phyloP scores from a whole-genome alignment of 2,797 vertebrate genomes.

The Crossoptilon crossoptilon region DNA sequence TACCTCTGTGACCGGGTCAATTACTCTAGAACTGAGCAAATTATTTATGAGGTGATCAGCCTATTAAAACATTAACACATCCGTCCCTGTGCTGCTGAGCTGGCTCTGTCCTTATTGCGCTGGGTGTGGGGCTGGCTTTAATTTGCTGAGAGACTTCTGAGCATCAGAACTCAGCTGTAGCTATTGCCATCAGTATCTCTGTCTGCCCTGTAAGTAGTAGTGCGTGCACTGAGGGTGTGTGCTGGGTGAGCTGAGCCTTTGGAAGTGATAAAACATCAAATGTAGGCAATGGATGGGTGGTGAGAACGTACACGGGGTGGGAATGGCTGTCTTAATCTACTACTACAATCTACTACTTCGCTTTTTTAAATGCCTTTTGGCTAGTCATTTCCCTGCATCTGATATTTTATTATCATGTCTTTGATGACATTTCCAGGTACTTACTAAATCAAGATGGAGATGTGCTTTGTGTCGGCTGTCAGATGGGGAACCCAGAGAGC shows the following conservation, averaged over 20 bases:
- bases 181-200: not conserved
- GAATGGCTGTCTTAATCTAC: constrained; percentile 36
- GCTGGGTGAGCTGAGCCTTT: not conserved
- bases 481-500: not conserved
- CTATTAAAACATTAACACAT: constrained; percentile 59
- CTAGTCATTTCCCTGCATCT: constrained; percentile 16
- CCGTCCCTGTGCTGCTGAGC: constrained; percentile 32
- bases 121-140: not conserved
- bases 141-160: not conserved
- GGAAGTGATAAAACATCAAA: not conserved
- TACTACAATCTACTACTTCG: not conserved
- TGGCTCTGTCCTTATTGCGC: not conserved
- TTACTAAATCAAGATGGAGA: constrained; percentile 27
- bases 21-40: constrained; percentile 42
- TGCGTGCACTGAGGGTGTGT: not conserved
- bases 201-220: not conserved
- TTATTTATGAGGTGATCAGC: constrained; percentile 48
- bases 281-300: constrained; percentile 18
- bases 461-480: not conserved
- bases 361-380: constrained; percentile 19
- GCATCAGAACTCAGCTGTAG: not conserved
- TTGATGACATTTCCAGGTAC: constrained; percentile 36
- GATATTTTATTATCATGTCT: constrained; percentile 9
- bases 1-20: constrained; percentile 48
- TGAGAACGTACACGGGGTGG: not conserved